Base-by-base conservation (phyloP, 1,140 invertebrate species). In the Cecropterus lyciades region DNA sequence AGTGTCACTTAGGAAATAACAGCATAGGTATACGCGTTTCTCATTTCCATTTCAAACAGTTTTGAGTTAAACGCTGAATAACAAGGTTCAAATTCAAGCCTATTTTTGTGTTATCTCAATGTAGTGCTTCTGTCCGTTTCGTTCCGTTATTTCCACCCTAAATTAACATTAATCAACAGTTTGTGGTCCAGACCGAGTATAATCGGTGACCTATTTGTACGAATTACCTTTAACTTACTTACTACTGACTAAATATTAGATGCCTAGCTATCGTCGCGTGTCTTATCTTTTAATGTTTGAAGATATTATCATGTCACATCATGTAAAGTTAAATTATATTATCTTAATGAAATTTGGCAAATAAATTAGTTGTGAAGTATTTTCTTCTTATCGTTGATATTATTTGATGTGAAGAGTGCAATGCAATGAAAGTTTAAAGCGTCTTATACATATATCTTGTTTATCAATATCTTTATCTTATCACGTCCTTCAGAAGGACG, bases 111-210 rank as follows among this genome's bases (percentile, higher is more conserved):
- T 11, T 43, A 43, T 43, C 40, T 43, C 40, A 14, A 43, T 14
- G 13, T 43, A 43, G 40, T 14, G 13, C 10, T 43, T 43, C 30
- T 14, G 30, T 53, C 51, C 51, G 24, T 43, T 43, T 14, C 40
- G 40, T 53, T 53, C 13, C 51, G 51, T 53, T 53, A 53, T 37
- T 53, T 52, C 27, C 49, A 33, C 27, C 49, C 49, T 52, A 27
- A 52, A 52, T 52, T 52, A 52, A 52, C 49, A 52, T 52, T 30
- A 52, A 52, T 52, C 49, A 52, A 52, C 49, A 52, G 27, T 52
- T 52, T 33, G 49, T 52, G 14, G 49, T 30, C 27, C 49, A 33
- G 24, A 10, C 49, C 49, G 49, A 52, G 49, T 27, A 33, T 15
- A 33, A 52, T 52, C 49, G 49, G 27, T 52, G 49, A 52, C 49